These are phyloP conservation scores for Serilophus lunatus DNA, from an alignment of 2,113 vertebrate genomes.

Conservation along the genomic window DNA sequence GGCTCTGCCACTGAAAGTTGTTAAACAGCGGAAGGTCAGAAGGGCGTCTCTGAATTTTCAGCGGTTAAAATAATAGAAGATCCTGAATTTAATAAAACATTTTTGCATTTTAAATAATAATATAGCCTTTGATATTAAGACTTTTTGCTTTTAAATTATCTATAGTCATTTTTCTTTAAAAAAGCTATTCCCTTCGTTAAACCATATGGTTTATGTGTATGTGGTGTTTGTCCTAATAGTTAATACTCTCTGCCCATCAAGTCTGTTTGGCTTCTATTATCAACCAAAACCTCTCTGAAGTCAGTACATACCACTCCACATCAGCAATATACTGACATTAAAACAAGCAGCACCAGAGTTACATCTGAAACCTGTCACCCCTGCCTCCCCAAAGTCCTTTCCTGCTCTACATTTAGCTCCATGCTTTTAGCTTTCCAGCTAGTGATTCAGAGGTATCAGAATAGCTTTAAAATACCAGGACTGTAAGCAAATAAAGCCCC, in stretches of 20 bases:
- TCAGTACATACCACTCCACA: neutral
- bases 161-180: neutral
- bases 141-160: neutral
- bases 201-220: neutral
- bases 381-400: neutral
- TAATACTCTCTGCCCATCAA: neutral
- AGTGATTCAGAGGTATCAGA: neutral
- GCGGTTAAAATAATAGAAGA: neutral
- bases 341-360: neutral
- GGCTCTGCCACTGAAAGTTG: neutral
- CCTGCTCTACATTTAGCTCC: neutral
- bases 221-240: neutral
- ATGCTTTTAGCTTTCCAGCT: neutral
- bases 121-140: neutral
- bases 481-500: neutral
- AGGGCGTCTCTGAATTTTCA: neutral
- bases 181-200: neutral
- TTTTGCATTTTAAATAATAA: neutral
- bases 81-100: neutral
- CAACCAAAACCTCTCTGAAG: neutral
- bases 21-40: neutral
- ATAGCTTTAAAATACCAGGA: neutral
- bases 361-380: neutral
- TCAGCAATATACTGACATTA: rapidly evolving
- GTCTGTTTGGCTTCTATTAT: neutral